Conservation (phyloP, 2,888 invertebrate genomes). For the Carcina quercana region DNA sequence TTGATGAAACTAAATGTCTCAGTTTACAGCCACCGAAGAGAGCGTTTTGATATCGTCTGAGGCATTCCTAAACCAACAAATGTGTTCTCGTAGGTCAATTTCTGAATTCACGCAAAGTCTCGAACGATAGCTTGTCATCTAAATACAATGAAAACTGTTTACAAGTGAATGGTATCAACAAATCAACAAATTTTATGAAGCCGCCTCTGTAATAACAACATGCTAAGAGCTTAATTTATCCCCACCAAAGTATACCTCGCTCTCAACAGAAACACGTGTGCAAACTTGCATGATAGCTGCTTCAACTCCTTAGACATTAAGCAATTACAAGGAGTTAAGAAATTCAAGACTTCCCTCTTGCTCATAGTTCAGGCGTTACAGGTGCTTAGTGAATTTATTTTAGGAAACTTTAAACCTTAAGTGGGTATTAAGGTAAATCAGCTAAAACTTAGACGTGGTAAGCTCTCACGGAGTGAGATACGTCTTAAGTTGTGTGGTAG, state of each 20-base stretch:
- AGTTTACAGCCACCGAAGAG: too few relatives aligned
- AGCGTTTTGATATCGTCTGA: too few relatives aligned
- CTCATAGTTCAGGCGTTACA: conserved; percentile 30
- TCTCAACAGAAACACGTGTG: conserved; percentile 19
- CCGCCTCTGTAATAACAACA: too few relatives aligned
- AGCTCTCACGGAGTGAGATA: neutral
- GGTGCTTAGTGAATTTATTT: conserved; percentile 42
- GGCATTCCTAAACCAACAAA: too few relatives aligned
- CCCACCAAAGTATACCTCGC: conserved; percentile 21
- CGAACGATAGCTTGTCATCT: too few relatives aligned
- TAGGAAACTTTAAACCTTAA: conserved; percentile 26
- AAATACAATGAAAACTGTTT: too few relatives aligned
- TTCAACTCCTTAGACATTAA: conserved; percentile 35
- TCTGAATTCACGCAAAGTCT: too few relatives aligned
- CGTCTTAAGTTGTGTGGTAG: neutral
- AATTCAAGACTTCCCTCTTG: conserved; percentile 31
- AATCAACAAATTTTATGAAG: too few relatives aligned
- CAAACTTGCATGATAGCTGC: conserved; percentile 23
- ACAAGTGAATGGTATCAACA: too few relatives aligned
- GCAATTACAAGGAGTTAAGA: conserved; percentile 50
- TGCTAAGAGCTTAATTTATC: conserved; percentile 4
- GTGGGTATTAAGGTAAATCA: conserved; percentile 7
- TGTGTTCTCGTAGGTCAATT: too few relatives aligned
- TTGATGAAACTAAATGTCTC: too few relatives aligned
- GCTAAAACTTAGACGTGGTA: neutral